Evolutionary conservation across 2,888 invertebrate genomes (phyloP).

Genomic region (Synanthedon andrenaeformis): DNA sequence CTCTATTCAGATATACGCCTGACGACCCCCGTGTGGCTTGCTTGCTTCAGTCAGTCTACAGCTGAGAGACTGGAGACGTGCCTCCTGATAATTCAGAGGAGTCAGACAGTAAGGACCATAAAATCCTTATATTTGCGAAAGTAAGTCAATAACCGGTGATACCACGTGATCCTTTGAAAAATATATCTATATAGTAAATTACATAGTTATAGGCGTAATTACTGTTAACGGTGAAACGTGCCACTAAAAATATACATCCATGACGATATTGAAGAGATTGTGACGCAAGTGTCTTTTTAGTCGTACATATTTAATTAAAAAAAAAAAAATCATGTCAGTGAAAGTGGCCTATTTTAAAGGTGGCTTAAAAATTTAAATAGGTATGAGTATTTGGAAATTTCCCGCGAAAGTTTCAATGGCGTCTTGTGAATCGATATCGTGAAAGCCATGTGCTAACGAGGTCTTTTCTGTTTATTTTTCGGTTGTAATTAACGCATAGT

Average conservation of each 20-base stretch:
- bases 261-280: not conserved
- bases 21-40: constrained; percentile 38
- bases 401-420: constrained; percentile 35
- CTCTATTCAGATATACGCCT: constrained; percentile 41
- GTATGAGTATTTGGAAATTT: constrained; percentile 11
- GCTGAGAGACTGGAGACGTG: constrained; percentile 35
- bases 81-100: constrained; percentile 17
- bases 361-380: not conserved
- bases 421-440: constrained; percentile 42
- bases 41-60: constrained; percentile 49
- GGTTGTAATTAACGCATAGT: no score
- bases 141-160: constrained; percentile 35
- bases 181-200: not conserved
- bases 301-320: not conserved
- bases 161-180: not conserved
- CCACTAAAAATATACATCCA: not conserved
- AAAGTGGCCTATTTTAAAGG: no score
- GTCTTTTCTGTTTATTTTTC: no score
- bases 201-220: not conserved
- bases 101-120: constrained; percentile 41
- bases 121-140: constrained; percentile 52
- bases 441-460: constrained; percentile 26
- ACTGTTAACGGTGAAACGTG: not conserved
- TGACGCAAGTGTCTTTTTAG: constrained; percentile 9
- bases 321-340: no score